Conservation (phyloP, 2,797 vertebrate species). For the Lateolabrax maculatus region DNA sequence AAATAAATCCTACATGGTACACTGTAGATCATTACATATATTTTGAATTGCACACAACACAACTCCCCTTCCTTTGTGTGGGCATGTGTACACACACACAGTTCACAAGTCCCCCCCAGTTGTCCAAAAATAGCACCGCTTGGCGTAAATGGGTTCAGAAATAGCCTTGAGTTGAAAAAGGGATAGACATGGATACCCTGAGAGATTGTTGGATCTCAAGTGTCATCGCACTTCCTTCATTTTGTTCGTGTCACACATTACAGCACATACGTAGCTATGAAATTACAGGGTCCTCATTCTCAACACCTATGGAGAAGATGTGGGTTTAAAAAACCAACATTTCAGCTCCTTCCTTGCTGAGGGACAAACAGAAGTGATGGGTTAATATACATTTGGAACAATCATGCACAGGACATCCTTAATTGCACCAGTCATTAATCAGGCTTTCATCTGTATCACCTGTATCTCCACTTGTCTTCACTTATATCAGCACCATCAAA, state of each 20-base stretch:
- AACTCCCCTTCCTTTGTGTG: no score
- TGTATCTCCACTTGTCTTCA: background rate
- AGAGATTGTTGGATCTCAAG: constrained; percentile 56
- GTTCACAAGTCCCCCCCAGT: constrained; percentile 21
- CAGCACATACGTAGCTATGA: background rate
- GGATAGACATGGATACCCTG: constrained; percentile 51
- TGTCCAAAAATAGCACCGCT: constrained; percentile 67
- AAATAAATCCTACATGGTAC: no score
- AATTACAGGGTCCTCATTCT: background rate
- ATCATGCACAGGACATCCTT: background rate
- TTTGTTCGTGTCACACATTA: constrained; percentile 37
- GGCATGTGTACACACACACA: no score
- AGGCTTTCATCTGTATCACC: background rate
- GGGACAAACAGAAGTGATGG: background rate
- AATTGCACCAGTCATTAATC: background rate
- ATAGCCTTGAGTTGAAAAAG: constrained; percentile 69
- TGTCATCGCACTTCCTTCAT: constrained; percentile 69
- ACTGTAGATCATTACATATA: no score
- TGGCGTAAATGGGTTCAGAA: constrained; percentile 63
- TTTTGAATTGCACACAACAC: no score
- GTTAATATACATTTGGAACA: background rate
- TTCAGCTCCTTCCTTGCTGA: background rate
- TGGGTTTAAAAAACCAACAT: background rate
- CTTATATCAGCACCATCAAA: background rate
- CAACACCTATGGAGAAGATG: background rate